These are phyloP conservation scores for Babylonia areolata DNA, from an alignment of 1,140 invertebrate genomes.

Conservation along the genomic window DNA sequence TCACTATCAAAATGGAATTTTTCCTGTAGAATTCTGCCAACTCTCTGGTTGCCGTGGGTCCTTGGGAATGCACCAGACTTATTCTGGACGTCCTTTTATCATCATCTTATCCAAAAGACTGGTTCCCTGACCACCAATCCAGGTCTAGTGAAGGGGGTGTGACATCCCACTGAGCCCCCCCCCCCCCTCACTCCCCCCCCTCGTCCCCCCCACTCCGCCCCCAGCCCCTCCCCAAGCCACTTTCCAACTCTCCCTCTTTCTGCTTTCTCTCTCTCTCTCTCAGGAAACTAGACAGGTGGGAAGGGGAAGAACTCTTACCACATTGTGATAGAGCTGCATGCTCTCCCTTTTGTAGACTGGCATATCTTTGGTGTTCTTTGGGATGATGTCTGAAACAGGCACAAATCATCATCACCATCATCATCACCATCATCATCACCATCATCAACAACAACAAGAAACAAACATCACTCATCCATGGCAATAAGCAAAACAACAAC, in stretches of 20 bases:
- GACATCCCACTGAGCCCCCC: too few relatives aligned
- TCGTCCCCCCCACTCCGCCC: neutral
- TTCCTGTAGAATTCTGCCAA: too few relatives aligned
- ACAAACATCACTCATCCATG: neutral
- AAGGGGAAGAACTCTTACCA: slow-evolving; percentile 60
- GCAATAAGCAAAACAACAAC: too few relatives aligned
- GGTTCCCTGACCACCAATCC: too few relatives aligned
- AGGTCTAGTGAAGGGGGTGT: too few relatives aligned
- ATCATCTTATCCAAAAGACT: too few relatives aligned
- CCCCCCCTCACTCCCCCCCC: neutral
- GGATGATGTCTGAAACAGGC: slow-evolving; percentile 43
- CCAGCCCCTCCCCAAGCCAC: neutral
- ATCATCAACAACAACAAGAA: neutral
- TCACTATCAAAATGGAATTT: too few relatives aligned
- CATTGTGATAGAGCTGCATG: slow-evolving; percentile 72
- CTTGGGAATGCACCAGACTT: too few relatives aligned
- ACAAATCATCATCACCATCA: neutral
- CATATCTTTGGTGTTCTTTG: slow-evolving; percentile 58
- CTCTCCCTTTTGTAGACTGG: slow-evolving; percentile 69
- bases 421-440: neutral
- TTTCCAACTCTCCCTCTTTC: neutral
- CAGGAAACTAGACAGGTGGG: too few relatives aligned
- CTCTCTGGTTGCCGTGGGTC: too few relatives aligned
- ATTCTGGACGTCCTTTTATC: too few relatives aligned
- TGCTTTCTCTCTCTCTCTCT: too few relatives aligned